Conservation (phyloP, 1,140 invertebrate genomes). For the Zaprionus kolodkinae region DNA sequence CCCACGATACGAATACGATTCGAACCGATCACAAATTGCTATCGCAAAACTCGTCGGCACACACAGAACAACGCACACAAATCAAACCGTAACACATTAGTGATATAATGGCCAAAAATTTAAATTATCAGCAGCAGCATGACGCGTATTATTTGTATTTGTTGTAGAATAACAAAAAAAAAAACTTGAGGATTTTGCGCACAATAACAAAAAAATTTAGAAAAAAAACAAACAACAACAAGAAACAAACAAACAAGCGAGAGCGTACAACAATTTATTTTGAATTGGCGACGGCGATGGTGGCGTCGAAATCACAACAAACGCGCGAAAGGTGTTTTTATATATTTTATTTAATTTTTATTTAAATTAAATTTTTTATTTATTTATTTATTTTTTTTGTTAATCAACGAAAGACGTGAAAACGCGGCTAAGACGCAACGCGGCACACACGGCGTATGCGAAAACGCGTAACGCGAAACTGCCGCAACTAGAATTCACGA, state of each 20-base stretch:
- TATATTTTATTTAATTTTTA: neutral
- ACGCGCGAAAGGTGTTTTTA: slow-evolving; percentile 8
- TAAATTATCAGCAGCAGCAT: neutral
- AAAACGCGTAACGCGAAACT: neutral
- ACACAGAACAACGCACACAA: neutral
- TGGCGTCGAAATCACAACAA: slow-evolving; percentile 7
- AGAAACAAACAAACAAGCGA: neutral
- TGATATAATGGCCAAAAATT: neutral
- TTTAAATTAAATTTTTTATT: too few relatives aligned
- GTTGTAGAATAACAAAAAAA: neutral
- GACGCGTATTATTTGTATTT: neutral
- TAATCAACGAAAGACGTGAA: neutral
- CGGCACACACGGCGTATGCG: neutral
- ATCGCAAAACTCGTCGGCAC: neutral
- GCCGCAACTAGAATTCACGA: slow-evolving; percentile 30
- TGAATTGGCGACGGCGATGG: neutral
- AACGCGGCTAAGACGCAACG: neutral
- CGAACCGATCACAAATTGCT: neutral
- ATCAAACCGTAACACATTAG: neutral
- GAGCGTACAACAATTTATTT: slow-evolving; percentile 1
- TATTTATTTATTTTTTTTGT: too few relatives aligned
- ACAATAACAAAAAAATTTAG: neutral
- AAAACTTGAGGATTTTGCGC: neutral
- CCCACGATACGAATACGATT: neutral
- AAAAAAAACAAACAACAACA: neutral